Conservation (phyloP, 2,797 vertebrate species). For the Propithecus perrieri region DNA sequence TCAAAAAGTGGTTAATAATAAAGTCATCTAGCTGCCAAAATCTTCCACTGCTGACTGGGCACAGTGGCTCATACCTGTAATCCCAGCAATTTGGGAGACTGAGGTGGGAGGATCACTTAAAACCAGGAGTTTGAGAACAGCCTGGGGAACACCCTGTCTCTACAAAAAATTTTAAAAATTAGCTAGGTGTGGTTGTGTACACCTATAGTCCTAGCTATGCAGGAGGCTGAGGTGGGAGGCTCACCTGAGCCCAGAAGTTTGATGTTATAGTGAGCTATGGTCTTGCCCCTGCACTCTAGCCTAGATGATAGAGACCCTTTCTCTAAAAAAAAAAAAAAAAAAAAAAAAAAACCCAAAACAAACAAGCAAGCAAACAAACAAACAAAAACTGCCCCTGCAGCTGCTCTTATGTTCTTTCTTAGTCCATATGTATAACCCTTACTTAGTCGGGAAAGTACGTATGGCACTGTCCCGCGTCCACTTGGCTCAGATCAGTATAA, state of each 20-base stretch:
- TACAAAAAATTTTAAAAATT: background rate
- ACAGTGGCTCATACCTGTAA: background rate
- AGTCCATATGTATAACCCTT: background rate
- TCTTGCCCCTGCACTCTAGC: background rate
- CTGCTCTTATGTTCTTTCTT: background rate
- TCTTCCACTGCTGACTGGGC: background rate
- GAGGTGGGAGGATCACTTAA: background rate
- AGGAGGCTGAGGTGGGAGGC: background rate
- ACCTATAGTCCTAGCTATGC: background rate
- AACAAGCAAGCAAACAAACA: background rate
- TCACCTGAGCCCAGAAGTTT: background rate
- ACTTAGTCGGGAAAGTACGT: background rate
- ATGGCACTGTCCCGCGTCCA: fast-evolving
- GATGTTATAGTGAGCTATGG: background rate
- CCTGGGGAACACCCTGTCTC: background rate
- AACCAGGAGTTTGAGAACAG: background rate
- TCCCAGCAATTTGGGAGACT: background rate
- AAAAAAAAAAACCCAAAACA: too few relatives aligned
- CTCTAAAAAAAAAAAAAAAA: too few relatives aligned
- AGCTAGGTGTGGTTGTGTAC: fast-evolving
- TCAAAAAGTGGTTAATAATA: background rate
- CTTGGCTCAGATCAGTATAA: background rate
- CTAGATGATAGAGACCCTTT: background rate
- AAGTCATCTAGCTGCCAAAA: background rate
- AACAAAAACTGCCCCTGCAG: background rate